Evolutionary conservation across 2,797 vertebrate genomes (phyloP).

Genomic region (Nannoperca australis): DNA sequence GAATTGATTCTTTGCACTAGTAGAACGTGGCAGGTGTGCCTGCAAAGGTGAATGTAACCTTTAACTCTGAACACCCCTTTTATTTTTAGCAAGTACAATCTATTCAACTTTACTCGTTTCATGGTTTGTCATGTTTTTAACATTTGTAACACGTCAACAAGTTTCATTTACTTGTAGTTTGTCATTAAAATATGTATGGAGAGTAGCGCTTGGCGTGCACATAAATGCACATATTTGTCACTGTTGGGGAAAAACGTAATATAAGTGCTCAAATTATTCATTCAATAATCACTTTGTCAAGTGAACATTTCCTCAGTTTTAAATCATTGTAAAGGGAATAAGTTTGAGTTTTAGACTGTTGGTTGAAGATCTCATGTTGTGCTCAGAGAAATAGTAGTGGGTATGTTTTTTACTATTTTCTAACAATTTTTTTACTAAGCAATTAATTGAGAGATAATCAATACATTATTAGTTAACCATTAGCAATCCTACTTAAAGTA

Average conservation of each 20-base stretch:
- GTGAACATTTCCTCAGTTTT: background rate
- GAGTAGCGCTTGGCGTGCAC: background rate
- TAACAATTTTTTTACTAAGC: background rate
- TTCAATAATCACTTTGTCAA: background rate
- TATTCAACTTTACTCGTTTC: conserved; percentile 50
- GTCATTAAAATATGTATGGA: conserved; percentile 66
- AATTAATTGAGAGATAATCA: background rate
- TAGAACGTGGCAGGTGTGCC: conserved; percentile 49
- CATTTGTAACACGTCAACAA: conserved; percentile 42
- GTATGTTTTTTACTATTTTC: background rate
- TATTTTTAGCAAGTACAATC: conserved; percentile 75
- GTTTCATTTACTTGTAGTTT: conserved; percentile 51
- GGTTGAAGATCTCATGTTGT: background rate
- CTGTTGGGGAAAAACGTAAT: background rate
- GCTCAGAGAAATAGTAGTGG: background rate
- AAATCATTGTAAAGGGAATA: background rate
- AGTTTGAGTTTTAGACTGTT: background rate
- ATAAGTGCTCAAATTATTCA: background rate
- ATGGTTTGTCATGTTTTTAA: conserved; percentile 53
- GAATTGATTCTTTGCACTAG: conserved; percentile 74
- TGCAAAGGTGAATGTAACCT: conserved; percentile 70
- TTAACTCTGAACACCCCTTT: conserved; percentile 20
- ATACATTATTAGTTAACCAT: background rate
- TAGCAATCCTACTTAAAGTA: background rate
- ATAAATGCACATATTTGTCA: conserved; percentile 13